phyloP scores from a whole-genome alignment of 2,888 invertebrate species.

The Oxytorus armatus region DNA sequence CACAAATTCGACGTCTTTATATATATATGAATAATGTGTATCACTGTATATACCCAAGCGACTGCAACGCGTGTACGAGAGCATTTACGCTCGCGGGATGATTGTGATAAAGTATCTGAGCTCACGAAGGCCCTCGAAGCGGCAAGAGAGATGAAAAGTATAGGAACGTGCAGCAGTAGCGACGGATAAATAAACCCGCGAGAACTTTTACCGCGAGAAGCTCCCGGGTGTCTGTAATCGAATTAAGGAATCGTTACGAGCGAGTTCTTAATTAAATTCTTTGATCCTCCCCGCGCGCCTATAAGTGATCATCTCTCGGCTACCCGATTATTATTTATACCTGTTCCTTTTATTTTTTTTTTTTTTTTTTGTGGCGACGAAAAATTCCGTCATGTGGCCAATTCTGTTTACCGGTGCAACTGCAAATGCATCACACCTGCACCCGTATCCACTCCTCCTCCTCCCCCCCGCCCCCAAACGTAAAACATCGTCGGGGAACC shows the following conservation, averaged over 20 bases:
- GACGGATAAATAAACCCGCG: conserved; percentile 38
- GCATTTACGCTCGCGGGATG: conserved; percentile 30
- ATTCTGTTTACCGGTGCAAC: conserved; percentile 12
- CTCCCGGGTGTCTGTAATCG: conserved; percentile 65
- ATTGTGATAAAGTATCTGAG: conserved; percentile 66
- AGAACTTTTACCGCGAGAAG: conserved; percentile 23
- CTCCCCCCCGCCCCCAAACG: neutral
- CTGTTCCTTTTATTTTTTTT: neutral
- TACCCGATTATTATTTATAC: conserved; percentile 12
- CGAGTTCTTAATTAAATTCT: conserved; percentile 72
- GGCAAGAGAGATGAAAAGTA: conserved; percentile 34
- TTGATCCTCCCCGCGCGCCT: conserved; percentile 55
- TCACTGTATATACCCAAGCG: conserved; percentile 9
- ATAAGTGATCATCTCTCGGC: conserved; percentile 1
- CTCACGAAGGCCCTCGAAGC: conserved; percentile 61
- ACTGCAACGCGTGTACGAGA: conserved; percentile 14
- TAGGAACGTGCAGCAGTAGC: conserved; percentile 35
- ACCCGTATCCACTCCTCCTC: neutral
- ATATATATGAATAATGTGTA: neutral
- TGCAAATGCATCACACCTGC: conserved; percentile 18
- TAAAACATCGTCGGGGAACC: conserved; percentile 16
- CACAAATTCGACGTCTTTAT: conserved; percentile 53
- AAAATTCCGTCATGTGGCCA: neutral
- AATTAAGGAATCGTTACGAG: conserved; percentile 69
- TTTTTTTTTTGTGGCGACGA: neutral